Percentiles rank a stretch among this genome's conserved stretches.
Conservation (phyloP, 1,140 invertebrate genomes). For the Oncopeltus fasciatus region DNA sequence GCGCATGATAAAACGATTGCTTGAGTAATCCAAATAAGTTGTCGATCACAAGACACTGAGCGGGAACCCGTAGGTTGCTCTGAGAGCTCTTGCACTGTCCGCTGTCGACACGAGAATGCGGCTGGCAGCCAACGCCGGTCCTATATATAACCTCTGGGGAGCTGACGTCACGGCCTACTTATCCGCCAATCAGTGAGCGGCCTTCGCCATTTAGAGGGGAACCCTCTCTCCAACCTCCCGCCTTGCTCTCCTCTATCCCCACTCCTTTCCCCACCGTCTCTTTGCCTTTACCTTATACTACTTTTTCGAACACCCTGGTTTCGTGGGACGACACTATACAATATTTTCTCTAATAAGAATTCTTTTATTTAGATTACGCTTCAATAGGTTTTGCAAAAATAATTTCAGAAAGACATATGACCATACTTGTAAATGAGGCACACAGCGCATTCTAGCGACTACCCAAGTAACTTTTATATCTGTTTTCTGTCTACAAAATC, state of each 20-base stretch:
- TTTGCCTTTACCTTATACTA: background rate
- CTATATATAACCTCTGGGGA: conserved; percentile 27
- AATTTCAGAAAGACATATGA: background rate
- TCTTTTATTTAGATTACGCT: too few relatives aligned
- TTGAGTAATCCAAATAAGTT: conserved; percentile 7
- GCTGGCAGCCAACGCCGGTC: conserved; percentile 14
- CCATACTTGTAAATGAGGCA: background rate
- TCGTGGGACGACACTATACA: too few relatives aligned
- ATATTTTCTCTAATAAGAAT: too few relatives aligned
- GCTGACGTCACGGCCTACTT: conserved; percentile 29
- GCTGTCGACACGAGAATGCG: conserved; percentile 15
- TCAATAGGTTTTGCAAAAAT: background rate
- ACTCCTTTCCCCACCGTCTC: background rate
- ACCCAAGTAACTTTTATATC: background rate
- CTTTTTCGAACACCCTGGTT: too few relatives aligned
- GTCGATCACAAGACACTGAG: background rate
- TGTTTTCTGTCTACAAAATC: too few relatives aligned
- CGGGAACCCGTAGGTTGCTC: background rate
- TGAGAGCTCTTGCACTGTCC: background rate
- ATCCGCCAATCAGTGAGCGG: conserved; percentile 28
- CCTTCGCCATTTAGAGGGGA: conserved; percentile 26
- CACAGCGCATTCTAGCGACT: background rate
- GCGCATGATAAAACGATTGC: background rate
- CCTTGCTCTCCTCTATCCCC: background rate
- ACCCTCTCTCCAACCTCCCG: conserved; percentile 1